Base-by-base conservation (phyloP, 2,113 vertebrate genomes). In the Phoxinus phoxinus region DNA sequence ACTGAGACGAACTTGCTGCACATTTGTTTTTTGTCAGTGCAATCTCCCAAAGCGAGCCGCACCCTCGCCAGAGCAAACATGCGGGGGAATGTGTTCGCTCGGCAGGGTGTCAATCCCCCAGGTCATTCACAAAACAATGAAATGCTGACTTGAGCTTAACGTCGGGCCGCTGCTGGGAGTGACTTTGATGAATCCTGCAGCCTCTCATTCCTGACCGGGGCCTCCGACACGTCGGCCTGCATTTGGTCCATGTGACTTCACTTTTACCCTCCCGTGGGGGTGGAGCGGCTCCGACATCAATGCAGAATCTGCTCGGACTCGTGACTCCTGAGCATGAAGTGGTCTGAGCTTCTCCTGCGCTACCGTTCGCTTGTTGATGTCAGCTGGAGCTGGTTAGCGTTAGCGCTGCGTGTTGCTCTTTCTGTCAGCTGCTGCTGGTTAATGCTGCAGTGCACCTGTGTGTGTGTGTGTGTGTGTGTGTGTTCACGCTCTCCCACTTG, bases 1-100 rank as follows among this genome's bases (percentile, higher is more conserved):
- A 92, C 90, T 44, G 89, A n/a, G 80, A 25, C 12, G 12, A 56
- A 90, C 88, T 88, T 19, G 87, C 15, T 51, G 48, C 5, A 17
- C 15, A 6, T 89, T 90, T 27, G 46, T 67, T 91, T 93, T 94
- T 93, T 92, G 92, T 92, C 87, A 21, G 87, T 48, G 85, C 93
- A 94, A 93, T 93, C 92, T 90, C 87, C 87, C 59, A 63, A 89
- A 92, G 86, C 84, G 90, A 90, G 90, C 93, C 92, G 91, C 94
- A 89, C 93, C 93, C 92, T 88, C 86, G 69, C 84, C 88, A 88
- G 87, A 91, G 89, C 89, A 91, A 92, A 93, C 92, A 91, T 85
- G 91, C 81, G 87, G 89, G 90, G 88, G 92, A 93, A 92, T 93
- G 90, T 88, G 87, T 74, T 89, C 84, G 41, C 0, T 84, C 56